Percentiles rank a stretch among this genome's conserved stretches.
These are phyloP conservation scores for Polylopha cassiicola DNA, from an alignment of 2,888 invertebrate species.

Conservation along the genomic window DNA sequence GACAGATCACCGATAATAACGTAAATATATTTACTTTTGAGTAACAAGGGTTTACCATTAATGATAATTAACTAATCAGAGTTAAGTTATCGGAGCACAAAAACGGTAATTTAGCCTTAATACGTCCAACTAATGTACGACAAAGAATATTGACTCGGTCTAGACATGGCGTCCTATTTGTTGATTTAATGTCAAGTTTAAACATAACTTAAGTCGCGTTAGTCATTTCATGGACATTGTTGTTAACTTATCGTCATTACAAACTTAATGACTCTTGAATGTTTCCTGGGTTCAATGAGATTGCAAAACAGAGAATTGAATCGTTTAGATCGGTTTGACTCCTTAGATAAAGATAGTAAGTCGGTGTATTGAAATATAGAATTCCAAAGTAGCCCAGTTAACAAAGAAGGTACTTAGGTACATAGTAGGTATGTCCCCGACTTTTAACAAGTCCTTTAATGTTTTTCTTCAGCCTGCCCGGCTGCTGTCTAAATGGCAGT, in stretches of 20 bases:
- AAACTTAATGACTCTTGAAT: too few relatives aligned
- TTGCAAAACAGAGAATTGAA: too few relatives aligned
- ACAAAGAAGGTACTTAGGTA: too few relatives aligned
- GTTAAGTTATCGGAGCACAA: constrained; percentile 5
- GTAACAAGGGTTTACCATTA: constrained; percentile 22
- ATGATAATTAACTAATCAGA: constrained; percentile 18
- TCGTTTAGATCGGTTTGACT: too few relatives aligned
- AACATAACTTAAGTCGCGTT: constrained; percentile 3
- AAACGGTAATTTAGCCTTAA: constrained; percentile 18
- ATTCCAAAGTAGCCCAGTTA: too few relatives aligned
- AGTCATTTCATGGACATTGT: constrained; percentile 8
- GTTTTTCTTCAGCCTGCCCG: too few relatives aligned
- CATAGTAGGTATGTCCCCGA: too few relatives aligned
- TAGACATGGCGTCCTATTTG: constrained; percentile 11
- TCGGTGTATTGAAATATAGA: too few relatives aligned
- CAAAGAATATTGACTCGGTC: constrained; percentile 15
- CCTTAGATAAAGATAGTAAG: too few relatives aligned
- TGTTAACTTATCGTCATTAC: too few relatives aligned
- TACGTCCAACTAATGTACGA: constrained; percentile 13
- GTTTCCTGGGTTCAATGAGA: too few relatives aligned
- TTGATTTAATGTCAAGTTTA: constrained; percentile 21
- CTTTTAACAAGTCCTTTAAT: too few relatives aligned
- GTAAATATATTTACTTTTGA: constrained; percentile 31
- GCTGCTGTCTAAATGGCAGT: constrained; percentile 1
- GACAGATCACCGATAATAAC: constrained; percentile 39